Evolutionary conservation across 2,797 vertebrate species (phyloP).

Genomic region (Meda fulgida): DNA sequence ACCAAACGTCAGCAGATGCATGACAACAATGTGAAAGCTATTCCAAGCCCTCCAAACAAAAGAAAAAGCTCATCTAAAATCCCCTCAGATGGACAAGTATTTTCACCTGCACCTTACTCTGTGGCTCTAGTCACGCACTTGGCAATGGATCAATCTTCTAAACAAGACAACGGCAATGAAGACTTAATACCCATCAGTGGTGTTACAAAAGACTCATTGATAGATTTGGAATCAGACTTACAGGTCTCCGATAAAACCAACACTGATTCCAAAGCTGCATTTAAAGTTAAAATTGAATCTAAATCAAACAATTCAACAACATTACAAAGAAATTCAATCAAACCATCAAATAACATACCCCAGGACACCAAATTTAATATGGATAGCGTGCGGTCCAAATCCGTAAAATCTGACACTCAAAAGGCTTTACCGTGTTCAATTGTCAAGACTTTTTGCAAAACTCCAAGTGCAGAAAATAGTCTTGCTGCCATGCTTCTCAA

Average conservation of each 20-base stretch:
- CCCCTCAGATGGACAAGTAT: constrained; percentile 1
- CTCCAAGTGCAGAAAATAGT: constrained; percentile 14
- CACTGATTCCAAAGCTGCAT: constrained; percentile 1
- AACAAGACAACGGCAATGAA: constrained; percentile 8
- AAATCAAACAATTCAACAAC: constrained; percentile 1
- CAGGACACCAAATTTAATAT: neutral
- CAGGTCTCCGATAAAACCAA: constrained; percentile 5
- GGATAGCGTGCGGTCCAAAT: constrained; percentile 47
- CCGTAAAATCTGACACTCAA: neutral
- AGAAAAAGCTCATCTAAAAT: neutral
- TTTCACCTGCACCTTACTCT: neutral
- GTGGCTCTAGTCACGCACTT: neutral
- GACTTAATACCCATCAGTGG: neutral
- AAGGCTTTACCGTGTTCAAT: neutral
- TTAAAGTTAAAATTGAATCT: neutral
- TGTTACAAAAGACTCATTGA: neutral
- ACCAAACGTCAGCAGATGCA: neutral
- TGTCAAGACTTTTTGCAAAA: constrained; percentile 13
- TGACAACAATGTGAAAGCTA: neutral
- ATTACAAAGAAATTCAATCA: constrained; percentile 16
- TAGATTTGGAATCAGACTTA: constrained; percentile 3
- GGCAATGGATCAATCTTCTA: neutral
- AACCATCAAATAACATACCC: constrained; percentile 30
- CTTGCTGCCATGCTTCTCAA: constrained; percentile 48
- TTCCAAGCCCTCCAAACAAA: constrained; percentile 15